phyloP scores from a whole-genome alignment of 2,888 invertebrate genomes.

The Sarcophaga caerulescens region DNA sequence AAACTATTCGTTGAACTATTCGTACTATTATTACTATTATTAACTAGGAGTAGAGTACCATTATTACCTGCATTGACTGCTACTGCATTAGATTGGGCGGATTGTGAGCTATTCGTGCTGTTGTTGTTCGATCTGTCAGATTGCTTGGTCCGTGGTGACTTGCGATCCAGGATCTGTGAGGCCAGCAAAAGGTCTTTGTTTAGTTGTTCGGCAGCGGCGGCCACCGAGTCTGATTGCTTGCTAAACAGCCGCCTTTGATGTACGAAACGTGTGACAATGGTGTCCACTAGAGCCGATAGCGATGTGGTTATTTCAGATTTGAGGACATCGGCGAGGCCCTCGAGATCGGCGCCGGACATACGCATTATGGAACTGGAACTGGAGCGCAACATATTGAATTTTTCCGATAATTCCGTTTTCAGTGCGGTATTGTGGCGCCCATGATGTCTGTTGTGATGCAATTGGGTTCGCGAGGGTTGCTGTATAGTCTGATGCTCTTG shows the following conservation, averaged over 20 bases:
- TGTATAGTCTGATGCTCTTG: conserved; percentile 79
- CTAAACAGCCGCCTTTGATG: conserved; percentile 89
- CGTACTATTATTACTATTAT: conserved; percentile 72
- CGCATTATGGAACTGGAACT: conserved; percentile 86
- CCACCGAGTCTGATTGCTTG: conserved; percentile 89
- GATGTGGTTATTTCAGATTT: conserved; percentile 95
- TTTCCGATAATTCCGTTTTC: conserved; percentile 88
- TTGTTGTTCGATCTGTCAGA: conserved; percentile 73
- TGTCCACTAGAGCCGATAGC: conserved; percentile 92
- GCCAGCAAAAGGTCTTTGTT: conserved; percentile 92
- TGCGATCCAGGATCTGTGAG: conserved; percentile 90
- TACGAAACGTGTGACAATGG: conserved; percentile 91
- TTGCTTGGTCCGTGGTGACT: conserved; percentile 86
- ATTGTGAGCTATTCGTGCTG: conserved; percentile 64
- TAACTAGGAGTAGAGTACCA: conserved; percentile 79
- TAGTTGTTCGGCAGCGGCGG: conserved; percentile 90
- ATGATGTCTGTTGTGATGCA: conserved; percentile 76
- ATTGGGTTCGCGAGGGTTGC: conserved; percentile 74
- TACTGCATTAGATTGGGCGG: conserved; percentile 67
- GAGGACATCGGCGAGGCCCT: conserved; percentile 93
- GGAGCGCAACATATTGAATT: conserved; percentile 88
- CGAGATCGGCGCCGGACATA: conserved; percentile 90
- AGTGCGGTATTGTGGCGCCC: conserved; percentile 79
- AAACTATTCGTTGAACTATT: conserved; percentile 78
- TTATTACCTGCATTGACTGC: conserved; percentile 80